Evolutionary conservation across 1,140 invertebrate genomes (phyloP).

Genomic region (Hydropsyche tenuis): DNA sequence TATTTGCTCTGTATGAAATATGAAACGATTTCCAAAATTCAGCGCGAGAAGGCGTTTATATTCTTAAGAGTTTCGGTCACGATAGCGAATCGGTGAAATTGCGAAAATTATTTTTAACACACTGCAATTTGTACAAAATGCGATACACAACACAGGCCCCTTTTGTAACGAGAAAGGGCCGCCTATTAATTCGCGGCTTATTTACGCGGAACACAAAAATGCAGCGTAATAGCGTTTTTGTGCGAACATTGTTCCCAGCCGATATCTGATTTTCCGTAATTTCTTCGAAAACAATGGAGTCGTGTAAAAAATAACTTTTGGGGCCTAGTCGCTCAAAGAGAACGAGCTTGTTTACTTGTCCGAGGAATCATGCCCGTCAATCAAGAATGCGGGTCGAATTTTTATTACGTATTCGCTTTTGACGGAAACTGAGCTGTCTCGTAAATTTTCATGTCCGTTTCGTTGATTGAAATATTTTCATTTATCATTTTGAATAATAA

Average conservation of each 20-base stretch:
- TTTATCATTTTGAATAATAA: too few relatives aligned
- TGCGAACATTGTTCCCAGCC: not conserved
- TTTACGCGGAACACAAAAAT: conserved; percentile 9
- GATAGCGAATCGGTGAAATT: conserved; percentile 3
- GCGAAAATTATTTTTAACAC: conserved; percentile 18
- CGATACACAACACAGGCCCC: not conserved
- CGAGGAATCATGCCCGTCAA: not conserved
- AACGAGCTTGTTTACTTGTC: conserved; percentile 4
- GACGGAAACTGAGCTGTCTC: too few relatives aligned
- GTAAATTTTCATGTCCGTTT: too few relatives aligned
- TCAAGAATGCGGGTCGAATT: not conserved
- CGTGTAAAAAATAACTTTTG: not conserved
- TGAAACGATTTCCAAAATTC: too few relatives aligned
- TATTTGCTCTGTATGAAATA: too few relatives aligned
- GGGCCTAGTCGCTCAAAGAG: not conserved
- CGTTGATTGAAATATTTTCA: too few relatives aligned
- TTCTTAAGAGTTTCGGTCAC: not conserved
- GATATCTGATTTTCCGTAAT: conserved; percentile 1
- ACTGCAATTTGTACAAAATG: conserved; percentile 5
- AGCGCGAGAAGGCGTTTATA: not conserved
- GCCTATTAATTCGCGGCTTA: conserved; percentile 4
- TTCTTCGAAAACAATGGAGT: not conserved
- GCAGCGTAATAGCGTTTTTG: conserved; percentile 4
- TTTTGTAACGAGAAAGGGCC: too few relatives aligned
- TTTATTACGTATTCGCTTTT: not conserved